These are phyloP conservation scores for Luperina testacea DNA, from an alignment of 2,888 invertebrate species.

Conservation along the genomic window DNA sequence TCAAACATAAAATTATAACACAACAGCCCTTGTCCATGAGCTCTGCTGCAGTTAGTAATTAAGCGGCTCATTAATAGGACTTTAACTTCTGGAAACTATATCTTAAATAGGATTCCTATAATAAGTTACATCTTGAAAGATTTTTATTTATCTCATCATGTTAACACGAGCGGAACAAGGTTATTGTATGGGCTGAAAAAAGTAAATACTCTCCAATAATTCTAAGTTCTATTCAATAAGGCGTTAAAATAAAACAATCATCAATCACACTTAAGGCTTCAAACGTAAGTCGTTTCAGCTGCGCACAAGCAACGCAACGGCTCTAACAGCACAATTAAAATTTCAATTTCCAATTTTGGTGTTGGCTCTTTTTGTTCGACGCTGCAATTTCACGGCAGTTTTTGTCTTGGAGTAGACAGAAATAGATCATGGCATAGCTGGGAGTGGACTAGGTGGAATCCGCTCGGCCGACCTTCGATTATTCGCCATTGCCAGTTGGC, in stretches of 20 bases:
- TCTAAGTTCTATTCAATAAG: constrained; percentile 59
- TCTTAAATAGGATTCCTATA: too few species aligned
- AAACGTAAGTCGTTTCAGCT: constrained; percentile 63
- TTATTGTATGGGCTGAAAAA: constrained; percentile 15
- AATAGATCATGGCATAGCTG: constrained; percentile 74
- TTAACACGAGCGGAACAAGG: neutral
- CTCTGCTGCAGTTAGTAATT: constrained; percentile 1
- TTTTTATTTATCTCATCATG: neutral
- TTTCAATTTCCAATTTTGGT: constrained; percentile 77
- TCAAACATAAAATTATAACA: constrained; percentile 16
- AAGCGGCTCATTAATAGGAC: neutral
- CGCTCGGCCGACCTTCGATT: constrained; percentile 79
- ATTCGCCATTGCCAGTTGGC: constrained; percentile 74
- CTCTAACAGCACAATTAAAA: constrained; percentile 78
- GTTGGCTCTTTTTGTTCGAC: constrained; percentile 69
- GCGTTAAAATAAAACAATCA: constrained; percentile 66
- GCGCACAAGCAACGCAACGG: constrained; percentile 51
- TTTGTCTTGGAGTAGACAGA: constrained; percentile 73
- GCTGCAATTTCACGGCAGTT: constrained; percentile 71
- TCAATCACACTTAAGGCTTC: constrained; percentile 70
- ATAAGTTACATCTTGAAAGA: neutral
- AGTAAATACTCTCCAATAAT: constrained; percentile 23
- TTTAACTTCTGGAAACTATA: neutral
- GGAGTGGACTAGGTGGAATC: constrained; percentile 64
- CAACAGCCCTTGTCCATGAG: neutral